Evolutionary conservation across 1,140 invertebrate genomes (phyloP).

Genomic region (Drosophila parabipectinata): DNA sequence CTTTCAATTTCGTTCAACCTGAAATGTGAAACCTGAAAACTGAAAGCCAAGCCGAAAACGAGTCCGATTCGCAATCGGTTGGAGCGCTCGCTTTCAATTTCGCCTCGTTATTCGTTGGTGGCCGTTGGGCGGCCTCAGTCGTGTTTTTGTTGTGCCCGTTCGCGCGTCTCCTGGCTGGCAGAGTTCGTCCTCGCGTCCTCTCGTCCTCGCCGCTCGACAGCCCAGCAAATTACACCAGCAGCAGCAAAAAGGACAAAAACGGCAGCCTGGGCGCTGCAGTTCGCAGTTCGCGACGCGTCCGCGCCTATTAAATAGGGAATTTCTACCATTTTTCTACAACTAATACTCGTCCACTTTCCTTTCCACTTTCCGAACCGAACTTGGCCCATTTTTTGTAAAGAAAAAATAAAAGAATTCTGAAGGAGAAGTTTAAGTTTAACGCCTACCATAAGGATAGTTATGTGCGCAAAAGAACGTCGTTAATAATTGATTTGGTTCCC

Average conservation of each 20-base stretch:
- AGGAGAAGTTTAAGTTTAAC: conserved; percentile 41
- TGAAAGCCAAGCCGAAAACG: conserved; percentile 37
- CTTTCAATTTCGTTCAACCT: conserved; percentile 80
- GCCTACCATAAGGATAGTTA: conserved; percentile 55
- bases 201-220: conserved; percentile 32
- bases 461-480: conserved; percentile 58
- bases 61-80: conserved; percentile 41
- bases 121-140: conserved; percentile 79
- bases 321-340: conserved; percentile 69
- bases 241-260: conserved; percentile 31
- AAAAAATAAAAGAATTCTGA: conserved; percentile 28
- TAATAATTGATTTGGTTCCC: conserved; percentile 61
- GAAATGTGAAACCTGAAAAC: conserved; percentile 38
- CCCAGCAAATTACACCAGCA: conserved; percentile 38
- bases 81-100: conserved; percentile 71
- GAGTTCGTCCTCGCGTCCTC: conserved; percentile 39
- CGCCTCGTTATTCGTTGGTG: conserved; percentile 72
- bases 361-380: not conserved
- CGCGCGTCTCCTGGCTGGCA: conserved; percentile 69
- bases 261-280: conserved; percentile 57
- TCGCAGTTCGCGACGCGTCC: conserved; percentile 44
- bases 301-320: conserved; percentile 45
- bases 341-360: conserved; percentile 16
- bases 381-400: not conserved
- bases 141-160: conserved; percentile 77